Percentiles rank a stretch among this genome's conserved stretches.
Conservation (phyloP, 2,113 vertebrate species). For the Hippocampus barbouri region DNA sequence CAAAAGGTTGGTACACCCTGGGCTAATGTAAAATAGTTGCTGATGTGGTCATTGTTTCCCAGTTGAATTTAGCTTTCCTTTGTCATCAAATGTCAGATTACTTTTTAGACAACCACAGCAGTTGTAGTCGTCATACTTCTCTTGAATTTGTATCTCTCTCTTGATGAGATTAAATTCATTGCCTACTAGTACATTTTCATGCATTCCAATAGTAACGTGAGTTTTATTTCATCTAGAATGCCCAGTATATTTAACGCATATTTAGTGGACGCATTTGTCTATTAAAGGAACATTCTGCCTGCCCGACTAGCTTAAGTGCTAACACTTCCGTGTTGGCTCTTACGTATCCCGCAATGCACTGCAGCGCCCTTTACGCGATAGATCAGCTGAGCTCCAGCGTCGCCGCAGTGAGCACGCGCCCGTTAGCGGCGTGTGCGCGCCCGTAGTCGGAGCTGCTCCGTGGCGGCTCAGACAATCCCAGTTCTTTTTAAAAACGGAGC, state of each 20-base stretch:
- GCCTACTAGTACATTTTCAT: not conserved
- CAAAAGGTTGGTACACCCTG: no score
- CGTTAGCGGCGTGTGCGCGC: conserved; percentile 41
- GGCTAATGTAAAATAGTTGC: no score
- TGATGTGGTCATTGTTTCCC: no score
- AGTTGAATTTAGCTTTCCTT: no score
- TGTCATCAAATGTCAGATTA: no score
- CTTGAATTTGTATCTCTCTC: not conserved
- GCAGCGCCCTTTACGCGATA: conserved; percentile 43
- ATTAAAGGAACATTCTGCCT: not conserved
- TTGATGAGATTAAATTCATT: not conserved
- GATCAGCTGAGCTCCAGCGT: conserved; percentile 62
- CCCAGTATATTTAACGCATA: not conserved
- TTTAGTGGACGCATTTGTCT: not conserved
- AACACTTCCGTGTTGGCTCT: conserved; percentile 1
- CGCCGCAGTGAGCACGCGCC: conserved; percentile 64
- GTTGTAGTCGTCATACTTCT: not conserved
- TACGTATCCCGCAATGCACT: conserved; percentile 68
- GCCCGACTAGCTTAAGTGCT: not conserved
- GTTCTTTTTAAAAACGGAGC: conserved; percentile 3
- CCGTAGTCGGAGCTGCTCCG: conserved; percentile 50
- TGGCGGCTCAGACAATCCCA: conserved; percentile 47
- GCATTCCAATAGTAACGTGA: not conserved
- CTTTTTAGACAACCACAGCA: no score
- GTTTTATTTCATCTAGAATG: not conserved